phyloP scores from a whole-genome alignment of 1,140 invertebrate genomes.

The Drosophila arawakana region DNA sequence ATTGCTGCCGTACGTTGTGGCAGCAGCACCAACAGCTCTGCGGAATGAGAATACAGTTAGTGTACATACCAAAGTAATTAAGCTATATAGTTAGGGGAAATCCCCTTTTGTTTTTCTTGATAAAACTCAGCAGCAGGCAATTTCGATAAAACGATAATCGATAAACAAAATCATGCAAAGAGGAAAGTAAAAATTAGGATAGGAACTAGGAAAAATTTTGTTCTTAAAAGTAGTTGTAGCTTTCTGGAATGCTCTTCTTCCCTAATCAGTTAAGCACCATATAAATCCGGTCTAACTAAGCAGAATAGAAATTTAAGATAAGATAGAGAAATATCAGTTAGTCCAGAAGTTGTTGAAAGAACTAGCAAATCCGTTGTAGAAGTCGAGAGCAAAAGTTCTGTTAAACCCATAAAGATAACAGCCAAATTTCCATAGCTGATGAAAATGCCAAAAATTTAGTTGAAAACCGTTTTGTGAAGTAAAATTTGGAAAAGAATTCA shows the following conservation, averaged over 20 bases:
- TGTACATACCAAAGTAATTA: neutral
- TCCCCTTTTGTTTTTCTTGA: neutral
- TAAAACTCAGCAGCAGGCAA: conserved; percentile 17
- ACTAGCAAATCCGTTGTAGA: neutral
- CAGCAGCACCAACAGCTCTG: conserved; percentile 40
- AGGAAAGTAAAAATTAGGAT: neutral
- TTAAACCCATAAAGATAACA: neutral
- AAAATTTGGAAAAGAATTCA: neutral
- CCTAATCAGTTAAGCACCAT: neutral
- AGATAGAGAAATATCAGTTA: neutral
- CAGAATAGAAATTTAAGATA: neutral
- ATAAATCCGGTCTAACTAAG: neutral
- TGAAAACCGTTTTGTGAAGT: neutral
- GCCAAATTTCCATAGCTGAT: neutral
- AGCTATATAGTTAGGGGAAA: no score
- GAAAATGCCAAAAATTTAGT: neutral
- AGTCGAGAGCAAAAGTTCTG: neutral
- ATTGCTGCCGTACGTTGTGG: conserved; percentile 15
- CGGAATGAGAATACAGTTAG: conserved; percentile 1
- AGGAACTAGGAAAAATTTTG: neutral
- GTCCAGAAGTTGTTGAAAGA: neutral
- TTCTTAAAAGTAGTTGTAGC: neutral
- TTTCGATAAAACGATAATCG: neutral
- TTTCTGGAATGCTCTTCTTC: neutral
- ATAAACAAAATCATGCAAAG: conserved; percentile 18